Conservation (phyloP, 2,888 invertebrate species). For the Anagyrus pseudococci region DNA sequence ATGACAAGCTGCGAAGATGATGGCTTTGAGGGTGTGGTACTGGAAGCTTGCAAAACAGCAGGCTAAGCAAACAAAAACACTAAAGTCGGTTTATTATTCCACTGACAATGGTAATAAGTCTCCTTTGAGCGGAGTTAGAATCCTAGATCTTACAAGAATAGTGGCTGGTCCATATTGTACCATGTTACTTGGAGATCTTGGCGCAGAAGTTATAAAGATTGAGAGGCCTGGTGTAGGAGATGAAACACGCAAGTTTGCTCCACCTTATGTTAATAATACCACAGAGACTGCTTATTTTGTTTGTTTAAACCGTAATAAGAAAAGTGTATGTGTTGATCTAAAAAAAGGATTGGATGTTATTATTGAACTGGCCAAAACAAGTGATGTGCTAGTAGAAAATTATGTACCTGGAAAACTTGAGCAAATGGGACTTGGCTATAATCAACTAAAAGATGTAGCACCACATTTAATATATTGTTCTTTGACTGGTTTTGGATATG, state of each 20-base stretch:
- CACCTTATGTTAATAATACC: constrained; percentile 77
- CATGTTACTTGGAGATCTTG: constrained; percentile 91
- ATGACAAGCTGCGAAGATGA: background rate
- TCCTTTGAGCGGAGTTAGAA: constrained; percentile 74
- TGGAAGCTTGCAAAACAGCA: background rate
- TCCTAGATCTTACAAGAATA: constrained; percentile 84
- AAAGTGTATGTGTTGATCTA: constrained; percentile 87
- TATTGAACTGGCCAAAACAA: constrained; percentile 74
- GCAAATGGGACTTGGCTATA: constrained; percentile 80
- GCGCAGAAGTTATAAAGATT: constrained; percentile 92
- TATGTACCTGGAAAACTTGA: constrained; percentile 90
- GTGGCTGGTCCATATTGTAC: constrained; percentile 95
- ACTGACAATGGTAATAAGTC: constrained; percentile 54
- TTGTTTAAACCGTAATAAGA: constrained; percentile 92
- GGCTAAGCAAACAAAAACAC: background rate
- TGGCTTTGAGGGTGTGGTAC: background rate
- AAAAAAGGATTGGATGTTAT: constrained; percentile 75
- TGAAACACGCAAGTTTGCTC: constrained; percentile 92
- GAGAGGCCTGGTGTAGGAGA: constrained; percentile 85
- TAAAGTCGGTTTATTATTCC: background rate
- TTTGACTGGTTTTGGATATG: constrained; percentile 88
- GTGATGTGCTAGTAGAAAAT: constrained; percentile 93
- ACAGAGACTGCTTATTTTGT: constrained; percentile 82
- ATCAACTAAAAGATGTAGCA: constrained; percentile 71
- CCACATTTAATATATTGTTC: constrained; percentile 91